Evolutionary conservation across 2,113 vertebrate species (phyloP).

Genomic region (Coptodon bakossiorum): DNA sequence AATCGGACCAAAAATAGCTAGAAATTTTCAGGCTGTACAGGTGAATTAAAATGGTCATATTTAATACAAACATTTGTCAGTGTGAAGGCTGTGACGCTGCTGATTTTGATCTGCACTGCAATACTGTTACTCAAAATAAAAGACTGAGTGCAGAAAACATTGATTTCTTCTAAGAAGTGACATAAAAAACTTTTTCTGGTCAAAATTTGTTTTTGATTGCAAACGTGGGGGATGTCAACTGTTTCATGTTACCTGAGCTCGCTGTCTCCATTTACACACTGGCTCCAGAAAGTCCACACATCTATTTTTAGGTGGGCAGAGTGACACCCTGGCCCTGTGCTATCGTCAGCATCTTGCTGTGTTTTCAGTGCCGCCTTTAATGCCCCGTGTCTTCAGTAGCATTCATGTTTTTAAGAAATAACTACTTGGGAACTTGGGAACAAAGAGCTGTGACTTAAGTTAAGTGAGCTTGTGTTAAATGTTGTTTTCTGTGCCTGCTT

Average conservation of each 20-base stretch:
- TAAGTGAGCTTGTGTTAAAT: background rate
- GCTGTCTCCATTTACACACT: background rate
- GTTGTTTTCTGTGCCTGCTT: background rate
- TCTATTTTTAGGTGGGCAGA: background rate
- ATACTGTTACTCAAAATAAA: background rate
- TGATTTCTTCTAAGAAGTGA: background rate
- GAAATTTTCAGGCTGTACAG: background rate
- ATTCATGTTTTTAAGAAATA: background rate
- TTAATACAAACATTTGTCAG: background rate
- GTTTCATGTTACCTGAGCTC: background rate
- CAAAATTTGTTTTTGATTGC: background rate
- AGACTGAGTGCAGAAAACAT: background rate
- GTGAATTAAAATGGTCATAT: background rate
- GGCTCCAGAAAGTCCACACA: background rate
- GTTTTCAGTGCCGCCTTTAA: background rate
- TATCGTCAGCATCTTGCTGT: background rate
- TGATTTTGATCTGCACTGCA: background rate
- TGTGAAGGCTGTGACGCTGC: background rate
- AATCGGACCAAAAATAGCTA: background rate
- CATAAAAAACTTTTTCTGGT: accelerated
- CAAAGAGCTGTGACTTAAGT: background rate
- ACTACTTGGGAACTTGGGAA: background rate
- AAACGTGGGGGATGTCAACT: background rate
- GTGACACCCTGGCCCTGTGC: background rate
- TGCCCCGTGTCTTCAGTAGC: background rate